Base-by-base conservation (phyloP, 2,888 invertebrate species). In the Hyalella azteca region DNA sequence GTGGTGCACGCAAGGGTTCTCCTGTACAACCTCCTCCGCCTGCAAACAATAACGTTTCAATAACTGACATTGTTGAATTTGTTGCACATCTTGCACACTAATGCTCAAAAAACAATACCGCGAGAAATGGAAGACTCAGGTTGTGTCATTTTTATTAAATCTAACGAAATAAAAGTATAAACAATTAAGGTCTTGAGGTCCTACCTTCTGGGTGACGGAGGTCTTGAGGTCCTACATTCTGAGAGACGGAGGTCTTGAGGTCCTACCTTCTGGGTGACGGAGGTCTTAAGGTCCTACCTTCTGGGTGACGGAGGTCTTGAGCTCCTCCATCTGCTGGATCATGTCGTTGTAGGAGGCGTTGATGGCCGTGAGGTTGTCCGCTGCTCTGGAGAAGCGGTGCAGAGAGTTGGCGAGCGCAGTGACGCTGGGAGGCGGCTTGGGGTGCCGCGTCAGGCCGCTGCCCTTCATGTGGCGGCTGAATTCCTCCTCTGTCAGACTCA, bases 381-480 rank as follows among this genome's bases (percentile, higher is more conserved):
- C 32, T 13, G 66, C 66, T 22, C 66, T 22, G 66, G 13, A 9
- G 39, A 36, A 66, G 36, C 66, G 66, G 13, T 45, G 75, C 45
- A 75, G 75, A 11, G 41, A 29, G 45, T 75, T 75, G 41, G 40
- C n/a, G 5, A 75, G 75, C 7, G 75, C 75, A 26, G 75, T 75
- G 75, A 75, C 75, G 29, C 75, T 75, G 26, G 40, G 41, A 2
- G 75, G 75, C n/a, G 45, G 40, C 45, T 75, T 75, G 86, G 88
- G 87, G 73, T 80, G 78, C 0, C 95, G 95, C 29, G 95, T 94
- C 15, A 95, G 92, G 80, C 95, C 92, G 84, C 95, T 93, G 41
- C 98, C 98, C 13, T 94, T 93, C 90, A 98, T 97, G 88, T 97
- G 95, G 32, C 94, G 93, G 86, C 96, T 93, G 87, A 98, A 99